Conservation (phyloP, 2,888 invertebrate genomes). For the Keiferia lycopersicella region DNA sequence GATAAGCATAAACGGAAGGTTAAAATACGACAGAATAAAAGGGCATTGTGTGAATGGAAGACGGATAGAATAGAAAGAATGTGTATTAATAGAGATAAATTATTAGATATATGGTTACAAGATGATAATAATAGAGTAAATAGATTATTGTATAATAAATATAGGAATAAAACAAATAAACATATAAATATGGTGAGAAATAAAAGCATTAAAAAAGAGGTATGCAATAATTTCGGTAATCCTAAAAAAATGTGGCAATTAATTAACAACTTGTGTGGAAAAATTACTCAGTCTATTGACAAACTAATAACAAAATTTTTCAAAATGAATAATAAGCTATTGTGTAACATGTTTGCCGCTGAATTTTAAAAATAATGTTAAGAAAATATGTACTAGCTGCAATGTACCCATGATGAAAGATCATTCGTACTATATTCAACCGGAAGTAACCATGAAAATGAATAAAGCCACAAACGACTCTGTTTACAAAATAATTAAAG, state of each 20-base stretch:
- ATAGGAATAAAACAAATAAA: conserved; percentile 31
- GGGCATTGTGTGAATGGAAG: conserved; percentile 26
- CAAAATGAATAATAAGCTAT: neutral
- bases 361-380: conserved; percentile 25
- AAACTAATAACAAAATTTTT: conserved; percentile 24
- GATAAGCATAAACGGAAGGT: conserved; percentile 2
- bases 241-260: conserved; percentile 28
- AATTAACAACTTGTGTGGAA: conserved; percentile 28
- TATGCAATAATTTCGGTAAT: conserved; percentile 29
- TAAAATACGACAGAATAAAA: conserved; percentile 10
- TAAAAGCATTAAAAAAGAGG: conserved; percentile 25
- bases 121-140: conserved; percentile 25
- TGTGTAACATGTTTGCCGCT: conserved; percentile 25
- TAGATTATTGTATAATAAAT: conserved; percentile 28
- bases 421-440: neutral
- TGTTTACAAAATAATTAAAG: conserved; percentile 23
- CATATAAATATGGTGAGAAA: conserved; percentile 27
- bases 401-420: conserved; percentile 18
- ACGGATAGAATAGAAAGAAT: conserved; percentile 25
- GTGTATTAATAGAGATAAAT: conserved; percentile 28
- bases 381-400: conserved; percentile 20
- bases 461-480: conserved; percentile 12
- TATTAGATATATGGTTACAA: conserved; percentile 26
- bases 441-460: conserved; percentile 21
- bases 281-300: conserved; percentile 27